Evolutionary conservation across 2,888 invertebrate genomes (phyloP), one percentile per base, ranked within the genome.

Genomic region (Tinea semifulvella): DNA sequence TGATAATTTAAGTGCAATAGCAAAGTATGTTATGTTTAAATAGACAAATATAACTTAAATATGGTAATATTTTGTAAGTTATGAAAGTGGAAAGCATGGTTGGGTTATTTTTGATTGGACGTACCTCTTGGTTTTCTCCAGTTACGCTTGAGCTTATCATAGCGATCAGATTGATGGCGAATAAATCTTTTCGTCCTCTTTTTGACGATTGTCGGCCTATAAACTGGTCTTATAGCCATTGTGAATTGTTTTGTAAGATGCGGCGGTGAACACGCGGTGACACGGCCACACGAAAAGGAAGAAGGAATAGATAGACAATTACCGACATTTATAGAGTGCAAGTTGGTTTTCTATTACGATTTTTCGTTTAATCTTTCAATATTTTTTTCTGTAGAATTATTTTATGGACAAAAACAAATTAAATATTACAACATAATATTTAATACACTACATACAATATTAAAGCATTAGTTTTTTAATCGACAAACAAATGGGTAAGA

Each of bases 141-240:
- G 88, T 94, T 96, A 56, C 92, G 87, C 88, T 92, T 95, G 55
- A 98, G 85, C 83, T 96, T 96, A 56, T 89, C 90, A 90, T 98
- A 98, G 71, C 98, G 89, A 83, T 99, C 98, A 65, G 96, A 96
- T 79, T 99, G 98, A 81, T 99, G 98, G 55, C 99, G 90, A 64
- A 94, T 96, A 82, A 99, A 99, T 82, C 94, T 94, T 85, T 98
- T 98, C 60, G 94, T 94, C 80, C 98, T 89, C 86, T 99, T 99
- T 85, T 99, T 98, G 55, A 97, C 88, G 72, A 97, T 94, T 65
- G 85, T 89, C 22, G 94, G 92, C 72, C 92, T 89, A 67, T 92
- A 92, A 51, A 92, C 90, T 58, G 96, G 95, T 80, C 92, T 85
- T 68, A 94, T 93, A 68, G 94, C 91, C 92, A 92, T 92, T 82